These are phyloP conservation scores for Melanotaenia boesemani DNA, from an alignment of 2,797 vertebrate species.

Conservation along the genomic window DNA sequence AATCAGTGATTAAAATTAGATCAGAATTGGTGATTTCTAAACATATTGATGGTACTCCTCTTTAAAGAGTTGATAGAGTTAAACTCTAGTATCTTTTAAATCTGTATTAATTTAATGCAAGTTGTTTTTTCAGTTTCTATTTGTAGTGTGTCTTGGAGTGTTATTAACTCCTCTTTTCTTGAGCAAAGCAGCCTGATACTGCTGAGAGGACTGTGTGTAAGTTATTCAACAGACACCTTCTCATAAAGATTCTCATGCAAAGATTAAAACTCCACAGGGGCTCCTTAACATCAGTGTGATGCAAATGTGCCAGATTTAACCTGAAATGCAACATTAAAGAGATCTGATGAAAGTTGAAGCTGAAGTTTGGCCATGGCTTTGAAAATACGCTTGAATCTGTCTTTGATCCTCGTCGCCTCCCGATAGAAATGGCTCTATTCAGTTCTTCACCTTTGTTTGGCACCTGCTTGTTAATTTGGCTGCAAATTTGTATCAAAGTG, in stretches of 20 bases:
- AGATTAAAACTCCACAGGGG: not conserved
- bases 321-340: not conserved
- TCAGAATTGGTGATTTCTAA: not conserved
- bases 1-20: too few relatives aligned
- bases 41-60: not conserved
- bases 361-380: not conserved
- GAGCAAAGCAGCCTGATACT: not conserved
- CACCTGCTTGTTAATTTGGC: not conserved
- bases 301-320: not conserved
- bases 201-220: not conserved
- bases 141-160: not conserved
- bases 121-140: not conserved
- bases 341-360: not conserved
- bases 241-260: not conserved
- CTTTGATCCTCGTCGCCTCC: not conserved
- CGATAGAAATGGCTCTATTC: not conserved
- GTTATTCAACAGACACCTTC: not conserved
- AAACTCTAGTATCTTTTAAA: not conserved
- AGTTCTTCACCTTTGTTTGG: not conserved
- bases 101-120: not conserved
- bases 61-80: not conserved
- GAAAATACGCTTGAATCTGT: not conserved
- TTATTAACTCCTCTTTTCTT: not conserved
- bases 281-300: not conserved
- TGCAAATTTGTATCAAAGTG: not conserved